Conservation (phyloP, 2,888 invertebrate genomes). For the Rhagophthalmus giganteus region DNA sequence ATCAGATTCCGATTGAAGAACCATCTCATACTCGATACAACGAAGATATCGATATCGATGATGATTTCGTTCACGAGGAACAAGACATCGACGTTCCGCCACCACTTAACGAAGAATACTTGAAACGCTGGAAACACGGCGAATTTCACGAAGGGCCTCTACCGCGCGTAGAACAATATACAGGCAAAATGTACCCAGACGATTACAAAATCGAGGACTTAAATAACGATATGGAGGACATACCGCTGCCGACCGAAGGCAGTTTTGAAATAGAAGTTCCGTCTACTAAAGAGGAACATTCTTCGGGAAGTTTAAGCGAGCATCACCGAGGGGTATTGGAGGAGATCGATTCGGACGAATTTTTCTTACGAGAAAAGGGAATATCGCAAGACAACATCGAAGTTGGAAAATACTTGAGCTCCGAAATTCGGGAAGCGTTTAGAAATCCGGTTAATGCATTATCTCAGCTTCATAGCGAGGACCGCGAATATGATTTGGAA, state of each 20-base stretch:
- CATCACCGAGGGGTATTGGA: slow-evolving; percentile 71
- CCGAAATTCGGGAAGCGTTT: slow-evolving; percentile 80
- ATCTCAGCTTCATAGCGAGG: slow-evolving; percentile 58
- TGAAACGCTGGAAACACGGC: slow-evolving; percentile 52
- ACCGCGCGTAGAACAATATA: not conserved
- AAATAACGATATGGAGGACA: slow-evolving; percentile 32
- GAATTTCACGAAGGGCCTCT: slow-evolving; percentile 43
- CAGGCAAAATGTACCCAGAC: slow-evolving; percentile 1
- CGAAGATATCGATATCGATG: slow-evolving; percentile 54
- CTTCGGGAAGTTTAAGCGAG: slow-evolving; percentile 63
- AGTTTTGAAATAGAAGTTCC: slow-evolving; percentile 47
- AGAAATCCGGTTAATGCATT: slow-evolving; percentile 68
- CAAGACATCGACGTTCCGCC: slow-evolving; percentile 56
- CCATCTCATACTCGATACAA: slow-evolving; percentile 51
- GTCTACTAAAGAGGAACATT: slow-evolving; percentile 59
- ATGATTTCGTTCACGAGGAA: slow-evolving; percentile 56
- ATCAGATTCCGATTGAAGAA: slow-evolving; percentile 20
- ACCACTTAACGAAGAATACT: slow-evolving; percentile 46
- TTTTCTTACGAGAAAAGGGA: slow-evolving; percentile 80
- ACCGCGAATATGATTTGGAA: slow-evolving; percentile 37
- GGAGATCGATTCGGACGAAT: slow-evolving; percentile 86
- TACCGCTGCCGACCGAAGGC: slow-evolving; percentile 50
- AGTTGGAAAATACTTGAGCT: slow-evolving; percentile 74
- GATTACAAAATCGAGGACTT: slow-evolving; percentile 42
- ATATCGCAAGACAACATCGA: slow-evolving; percentile 82